A percentile compares a stretch with the other conserved stretches of the same genome.
Evolutionary conservation across 2,113 vertebrate species (phyloP).

Genomic region (Cnemophilus loriae): DNA sequence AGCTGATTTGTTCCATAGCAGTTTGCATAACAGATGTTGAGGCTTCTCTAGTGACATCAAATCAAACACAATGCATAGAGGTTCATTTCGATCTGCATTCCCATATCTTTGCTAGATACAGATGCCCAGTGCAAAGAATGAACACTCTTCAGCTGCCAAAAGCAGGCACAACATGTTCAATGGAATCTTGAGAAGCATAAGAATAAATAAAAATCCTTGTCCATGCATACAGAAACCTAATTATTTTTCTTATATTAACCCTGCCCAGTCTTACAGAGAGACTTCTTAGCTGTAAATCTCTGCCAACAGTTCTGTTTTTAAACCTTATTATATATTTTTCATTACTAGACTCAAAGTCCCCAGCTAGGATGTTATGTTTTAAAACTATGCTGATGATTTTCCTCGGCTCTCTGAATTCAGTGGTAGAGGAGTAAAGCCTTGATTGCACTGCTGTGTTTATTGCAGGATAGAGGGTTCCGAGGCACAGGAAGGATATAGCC

Average conservation of each 20-base stretch:
- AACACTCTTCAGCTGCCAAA: neutral
- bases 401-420: neutral
- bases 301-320: neutral
- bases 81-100: neutral
- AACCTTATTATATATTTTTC: neutral
- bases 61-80: neutral
- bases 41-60: neutral
- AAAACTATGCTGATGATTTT: neutral
- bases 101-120: neutral
- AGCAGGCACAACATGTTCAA: neutral
- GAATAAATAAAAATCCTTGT: neutral
- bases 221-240: neutral
- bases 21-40: neutral
- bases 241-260: neutral
- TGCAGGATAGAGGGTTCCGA: neutral
- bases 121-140: neutral
- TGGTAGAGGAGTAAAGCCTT: neutral
- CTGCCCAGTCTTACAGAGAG: neutral
- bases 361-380: neutral
- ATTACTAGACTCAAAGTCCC: neutral
- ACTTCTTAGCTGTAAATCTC: neutral
- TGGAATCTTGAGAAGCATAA: neutral
- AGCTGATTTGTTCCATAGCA: neutral
- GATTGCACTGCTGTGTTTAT: neutral
- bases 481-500: neutral